These are phyloP conservation scores for Parotocinclus haroldoi DNA, from an alignment of 2,797 vertebrate species.

Conservation along the genomic window DNA sequence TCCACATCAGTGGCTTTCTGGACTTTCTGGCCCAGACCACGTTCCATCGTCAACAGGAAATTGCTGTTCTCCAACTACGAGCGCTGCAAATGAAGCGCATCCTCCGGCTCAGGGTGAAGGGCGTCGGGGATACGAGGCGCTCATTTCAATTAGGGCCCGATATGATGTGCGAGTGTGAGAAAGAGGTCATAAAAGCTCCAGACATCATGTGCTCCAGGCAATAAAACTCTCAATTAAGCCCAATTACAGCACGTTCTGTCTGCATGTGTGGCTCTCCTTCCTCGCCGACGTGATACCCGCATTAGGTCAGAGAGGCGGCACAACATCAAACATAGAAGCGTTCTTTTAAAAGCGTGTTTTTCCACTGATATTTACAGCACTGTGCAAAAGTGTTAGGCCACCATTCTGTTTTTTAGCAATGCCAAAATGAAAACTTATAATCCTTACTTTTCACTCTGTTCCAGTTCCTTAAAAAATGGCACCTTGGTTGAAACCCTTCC, in stretches of 20 bases:
- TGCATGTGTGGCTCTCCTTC: conserved; percentile 27
- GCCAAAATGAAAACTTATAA: too few species aligned
- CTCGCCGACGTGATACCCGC: conserved; percentile 17
- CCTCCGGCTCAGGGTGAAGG: background rate
- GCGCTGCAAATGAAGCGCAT: conserved; percentile 24
- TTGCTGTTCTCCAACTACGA: background rate
- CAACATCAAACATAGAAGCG: too few species aligned
- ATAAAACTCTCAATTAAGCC: conserved; percentile 33
- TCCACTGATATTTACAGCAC: too few species aligned
- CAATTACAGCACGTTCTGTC: conserved; percentile 32
- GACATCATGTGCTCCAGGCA: conserved; percentile 33
- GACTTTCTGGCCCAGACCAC: background rate
- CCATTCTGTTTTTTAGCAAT: too few species aligned
- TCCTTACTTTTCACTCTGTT: too few species aligned
- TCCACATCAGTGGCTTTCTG: background rate
- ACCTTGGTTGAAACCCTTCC: too few species aligned
- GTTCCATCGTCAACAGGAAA: background rate
- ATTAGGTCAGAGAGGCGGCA: conserved; percentile 18
- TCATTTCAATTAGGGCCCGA: conserved; percentile 23
- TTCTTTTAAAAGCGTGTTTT: too few species aligned
- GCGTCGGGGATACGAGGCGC: background rate
- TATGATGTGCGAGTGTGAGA: conserved; percentile 19
- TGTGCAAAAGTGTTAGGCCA: too few species aligned
- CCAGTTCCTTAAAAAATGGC: too few species aligned
- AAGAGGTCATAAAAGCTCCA: conserved; percentile 45